Conservation (phyloP, 2,113 vertebrate genomes). For the Phaethon lepturus region DNA sequence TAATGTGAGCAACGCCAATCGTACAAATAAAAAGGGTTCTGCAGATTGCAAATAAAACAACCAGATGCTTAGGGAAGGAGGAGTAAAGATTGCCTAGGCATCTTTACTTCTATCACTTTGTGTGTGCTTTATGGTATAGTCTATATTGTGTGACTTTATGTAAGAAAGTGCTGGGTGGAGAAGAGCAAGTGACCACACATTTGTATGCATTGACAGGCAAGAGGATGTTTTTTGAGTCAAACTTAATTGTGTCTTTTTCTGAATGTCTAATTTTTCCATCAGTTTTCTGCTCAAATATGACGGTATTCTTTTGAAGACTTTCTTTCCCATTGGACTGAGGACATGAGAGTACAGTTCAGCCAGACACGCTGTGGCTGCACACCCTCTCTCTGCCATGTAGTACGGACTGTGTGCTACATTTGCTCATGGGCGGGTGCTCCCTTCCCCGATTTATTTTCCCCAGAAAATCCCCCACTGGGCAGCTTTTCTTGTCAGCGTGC, state of each 20-base stretch:
- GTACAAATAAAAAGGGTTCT: not conserved
- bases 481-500: not conserved
- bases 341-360: not conserved
- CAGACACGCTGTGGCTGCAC: not conserved
- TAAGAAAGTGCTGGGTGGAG: not conserved
- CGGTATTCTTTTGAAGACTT: not conserved
- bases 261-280: not conserved
- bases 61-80: not conserved
- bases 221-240: not conserved
- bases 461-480: not conserved
- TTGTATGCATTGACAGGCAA: rapidly evolving
- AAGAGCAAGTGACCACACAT: rapidly evolving
- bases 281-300: not conserved
- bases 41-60: not conserved
- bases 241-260: not conserved
- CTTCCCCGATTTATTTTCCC: not conserved
- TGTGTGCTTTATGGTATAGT: not conserved
- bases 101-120: not conserved
- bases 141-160: not conserved
- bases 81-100: not conserved
- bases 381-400: not conserved
- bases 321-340: not conserved
- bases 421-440: not conserved
- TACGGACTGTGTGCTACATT: not conserved
- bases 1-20: not conserved